phyloP scores from a whole-genome alignment of 2,113 vertebrate species.

The Oreamnos americanus region DNA sequence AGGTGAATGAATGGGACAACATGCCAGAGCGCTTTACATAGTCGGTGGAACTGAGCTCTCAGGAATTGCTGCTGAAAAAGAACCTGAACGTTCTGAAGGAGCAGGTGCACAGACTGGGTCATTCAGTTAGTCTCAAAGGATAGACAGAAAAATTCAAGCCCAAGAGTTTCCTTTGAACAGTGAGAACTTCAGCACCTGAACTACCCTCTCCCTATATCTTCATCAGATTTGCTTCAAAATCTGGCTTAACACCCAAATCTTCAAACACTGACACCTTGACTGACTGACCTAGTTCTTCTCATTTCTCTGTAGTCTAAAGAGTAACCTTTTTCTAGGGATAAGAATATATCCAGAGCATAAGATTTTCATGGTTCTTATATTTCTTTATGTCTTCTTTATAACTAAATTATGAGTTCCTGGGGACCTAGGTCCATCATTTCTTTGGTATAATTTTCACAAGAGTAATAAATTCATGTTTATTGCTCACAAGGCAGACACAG shows the following conservation, averaged over 20 bases:
- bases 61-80: neutral
- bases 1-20: neutral
- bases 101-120: neutral
- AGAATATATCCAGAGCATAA: neutral
- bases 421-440: neutral
- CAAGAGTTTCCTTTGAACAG: neutral
- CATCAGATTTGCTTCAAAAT: neutral
- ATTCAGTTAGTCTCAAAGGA: neutral
- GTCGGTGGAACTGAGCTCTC: neutral
- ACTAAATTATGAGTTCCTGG: neutral
- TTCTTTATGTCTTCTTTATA: neutral
- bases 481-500: neutral
- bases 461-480: neutral
- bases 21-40: rapidly evolving
- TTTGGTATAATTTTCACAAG: neutral
- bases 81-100: neutral
- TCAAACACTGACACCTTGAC: neutral
- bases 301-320: neutral
- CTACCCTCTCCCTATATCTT: neutral
- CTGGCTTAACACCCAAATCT: neutral
- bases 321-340: neutral
- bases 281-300: neutral
- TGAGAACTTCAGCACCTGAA: neutral
- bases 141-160: neutral
- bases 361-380: neutral